Base-by-base conservation (phyloP, 2,113 vertebrate genomes). In the Oncorhynchus masou region DNA sequence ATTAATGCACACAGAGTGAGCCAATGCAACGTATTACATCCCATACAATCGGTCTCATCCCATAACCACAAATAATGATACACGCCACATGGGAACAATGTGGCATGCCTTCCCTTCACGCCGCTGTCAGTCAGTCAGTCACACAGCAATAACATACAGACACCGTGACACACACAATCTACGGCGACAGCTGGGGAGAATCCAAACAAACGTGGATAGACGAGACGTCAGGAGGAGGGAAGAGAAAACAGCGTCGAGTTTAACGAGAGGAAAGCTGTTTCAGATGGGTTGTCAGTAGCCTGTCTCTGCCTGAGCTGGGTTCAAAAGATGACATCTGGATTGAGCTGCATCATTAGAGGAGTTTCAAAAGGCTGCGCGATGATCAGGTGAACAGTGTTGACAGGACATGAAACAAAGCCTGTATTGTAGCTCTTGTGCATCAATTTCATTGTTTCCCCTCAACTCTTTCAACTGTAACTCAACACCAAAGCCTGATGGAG, bases 401-500 rank as follows among this genome's bases (percentile, higher is more conserved):
- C 87, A 87, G 82, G 82, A 89, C 79, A 81, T 86, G 78, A 83
- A 86, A 86, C 85, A 15, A 68, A 15, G 39, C 60, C 62, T 22
- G 69, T 81, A 69, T 27, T 73, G 62, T 60, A 54, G 62, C 57
- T 77, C 82, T 81, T 79, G 79, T 85, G 77, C 65, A 82, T 83
- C 84, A 84, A 84, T 77, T 84, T 84, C 86, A 74, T 74, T 77
- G 16, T 5, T 16, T 20, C 12, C 13, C 48, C 48, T 60, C 27
- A 16, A 25, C 6, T 51, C 71, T 74, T 75, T 51, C 77, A 74
- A 34, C 45, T 69, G 57, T 34, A 78, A 87, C 79, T 89, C 82
- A 13, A 89, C 89, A 92, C 92, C 90, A 92, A 93, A 92, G 90
- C 31, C 3, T 51, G 77, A 81, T 75, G 84, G 79, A 89, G 83